phyloP scores from a whole-genome alignment of 2,888 invertebrate genomes.

The Leptinotarsa juncta region DNA sequence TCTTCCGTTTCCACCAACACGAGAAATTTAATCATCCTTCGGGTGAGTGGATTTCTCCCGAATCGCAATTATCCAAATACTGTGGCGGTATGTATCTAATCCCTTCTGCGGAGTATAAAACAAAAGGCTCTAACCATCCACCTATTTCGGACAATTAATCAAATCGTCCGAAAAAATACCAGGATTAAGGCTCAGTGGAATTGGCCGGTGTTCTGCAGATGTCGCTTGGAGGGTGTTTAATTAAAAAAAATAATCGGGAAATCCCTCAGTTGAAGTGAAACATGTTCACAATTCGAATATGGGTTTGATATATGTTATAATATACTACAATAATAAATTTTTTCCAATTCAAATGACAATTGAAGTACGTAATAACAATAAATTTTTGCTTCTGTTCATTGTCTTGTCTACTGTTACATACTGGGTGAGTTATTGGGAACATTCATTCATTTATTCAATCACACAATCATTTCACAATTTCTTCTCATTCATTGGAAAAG shows the following conservation, averaged over 20 bases:
- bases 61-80: slow-evolving; percentile 49
- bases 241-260: neutral
- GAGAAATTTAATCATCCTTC: slow-evolving; percentile 48
- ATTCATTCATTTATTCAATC: too few relatives aligned
- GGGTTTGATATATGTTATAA: too few relatives aligned
- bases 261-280: neutral
- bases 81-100: slow-evolving; percentile 32
- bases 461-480: too few relatives aligned
- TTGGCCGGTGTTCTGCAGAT: neutral
- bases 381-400: too few relatives aligned
- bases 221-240: neutral
- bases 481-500: too few relatives aligned
- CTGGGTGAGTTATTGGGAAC: too few relatives aligned
- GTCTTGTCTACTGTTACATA: too few relatives aligned
- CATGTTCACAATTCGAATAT: neutral
- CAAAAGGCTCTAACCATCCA: slow-evolving; percentile 48
- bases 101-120: slow-evolving; percentile 44
- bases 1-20: slow-evolving; percentile 23
- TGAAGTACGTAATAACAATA: too few relatives aligned
- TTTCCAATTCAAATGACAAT: too few relatives aligned
- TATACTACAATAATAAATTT: too few relatives aligned
- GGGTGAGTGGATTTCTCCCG: slow-evolving; percentile 42
- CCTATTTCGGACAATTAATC: slow-evolving; percentile 48
- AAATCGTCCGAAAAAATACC: slow-evolving; percentile 47
- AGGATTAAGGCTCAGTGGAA: slow-evolving; percentile 21